Conservation (phyloP, 2,113 vertebrate species). For the Chrysemys picta region DNA sequence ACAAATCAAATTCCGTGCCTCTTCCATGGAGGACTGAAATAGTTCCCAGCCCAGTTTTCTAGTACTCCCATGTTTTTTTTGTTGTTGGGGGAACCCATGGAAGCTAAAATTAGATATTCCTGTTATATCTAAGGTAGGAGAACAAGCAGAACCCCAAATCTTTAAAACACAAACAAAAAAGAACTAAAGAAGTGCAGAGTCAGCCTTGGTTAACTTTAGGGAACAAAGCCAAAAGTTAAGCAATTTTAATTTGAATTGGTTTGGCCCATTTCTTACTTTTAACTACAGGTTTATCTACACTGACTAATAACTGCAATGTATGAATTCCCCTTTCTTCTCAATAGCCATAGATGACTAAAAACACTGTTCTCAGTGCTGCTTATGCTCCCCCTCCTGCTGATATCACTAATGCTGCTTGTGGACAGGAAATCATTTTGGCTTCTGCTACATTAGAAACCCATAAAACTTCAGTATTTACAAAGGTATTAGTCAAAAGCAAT, state of each 20-base stretch:
- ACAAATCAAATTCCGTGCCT: not conserved
- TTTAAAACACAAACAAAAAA: not conserved
- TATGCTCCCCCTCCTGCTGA: constrained; percentile 21
- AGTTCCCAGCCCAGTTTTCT: not conserved
- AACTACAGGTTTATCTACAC: not conserved
- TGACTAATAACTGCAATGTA: not conserved
- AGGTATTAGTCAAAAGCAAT: constrained; percentile 40
- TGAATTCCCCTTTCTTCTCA: not conserved
- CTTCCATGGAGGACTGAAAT: not conserved
- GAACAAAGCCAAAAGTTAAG: not conserved
- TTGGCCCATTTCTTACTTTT: not conserved
- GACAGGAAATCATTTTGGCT: constrained; percentile 47
- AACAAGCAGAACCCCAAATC: not conserved
- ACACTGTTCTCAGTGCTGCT: constrained; percentile 9
- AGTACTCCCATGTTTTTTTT: not conserved
- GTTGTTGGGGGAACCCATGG: not conserved
- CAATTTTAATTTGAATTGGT: not conserved
- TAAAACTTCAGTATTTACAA: constrained; percentile 64
- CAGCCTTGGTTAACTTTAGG: not conserved
- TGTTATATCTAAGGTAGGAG: not conserved
- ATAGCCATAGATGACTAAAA: not conserved
- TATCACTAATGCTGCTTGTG: constrained; percentile 47
- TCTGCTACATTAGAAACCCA: constrained; percentile 60
- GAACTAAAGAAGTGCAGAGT: not conserved
- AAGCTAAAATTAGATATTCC: not conserved